Base-by-base conservation (phyloP, 2,888 invertebrate genomes). In the Norana najaformis region DNA sequence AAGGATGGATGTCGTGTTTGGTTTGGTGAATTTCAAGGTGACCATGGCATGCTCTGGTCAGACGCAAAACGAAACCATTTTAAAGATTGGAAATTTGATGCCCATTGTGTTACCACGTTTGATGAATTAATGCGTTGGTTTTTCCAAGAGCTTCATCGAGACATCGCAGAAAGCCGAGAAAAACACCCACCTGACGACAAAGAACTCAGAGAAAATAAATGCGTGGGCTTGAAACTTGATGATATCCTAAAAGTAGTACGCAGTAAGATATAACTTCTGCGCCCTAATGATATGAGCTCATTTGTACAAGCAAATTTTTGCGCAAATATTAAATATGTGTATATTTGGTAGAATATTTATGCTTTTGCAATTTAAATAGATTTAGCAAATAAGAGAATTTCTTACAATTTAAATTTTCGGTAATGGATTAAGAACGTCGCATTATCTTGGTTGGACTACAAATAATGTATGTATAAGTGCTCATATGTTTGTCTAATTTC, bases 61-160 rank as follows among this genome's bases (percentile, higher is more conserved):
- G 85, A 36, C 23, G 85, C 85, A 85, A 85, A 85, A 85, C 36
- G 16, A 18, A 37, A 85, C 30, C 85, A 85, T n/a, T 85, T 85
- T 36, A 35, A 18, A 23, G 85, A 85, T 85, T 85, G 85, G 85
- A 85, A 85, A 85, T 85, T 85, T 85, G 85, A 85, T 85, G 85
- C 37, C 6, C 85, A 85, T 16, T 85, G 36, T 85, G 37, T 85
- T 5, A 85, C 85, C 20, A 85, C 18, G 35, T 85, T 85, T 85
- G 85, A 85, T 35, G 85, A 85, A 85, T 85, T 85, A 37, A 85
- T 85, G 85, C 85, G 85, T 23, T 85, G 85, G 85, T 85, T 85
- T 85, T 85, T 85, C 23, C 85, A 85, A 85, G 36, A 85, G 85
- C 85, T 85, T 36, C 85, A 85, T 85, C 36, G 35, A 85, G 85